phyloP scores from a whole-genome alignment of 2,888 invertebrate species.

The Oegoconia quadripuncta region DNA sequence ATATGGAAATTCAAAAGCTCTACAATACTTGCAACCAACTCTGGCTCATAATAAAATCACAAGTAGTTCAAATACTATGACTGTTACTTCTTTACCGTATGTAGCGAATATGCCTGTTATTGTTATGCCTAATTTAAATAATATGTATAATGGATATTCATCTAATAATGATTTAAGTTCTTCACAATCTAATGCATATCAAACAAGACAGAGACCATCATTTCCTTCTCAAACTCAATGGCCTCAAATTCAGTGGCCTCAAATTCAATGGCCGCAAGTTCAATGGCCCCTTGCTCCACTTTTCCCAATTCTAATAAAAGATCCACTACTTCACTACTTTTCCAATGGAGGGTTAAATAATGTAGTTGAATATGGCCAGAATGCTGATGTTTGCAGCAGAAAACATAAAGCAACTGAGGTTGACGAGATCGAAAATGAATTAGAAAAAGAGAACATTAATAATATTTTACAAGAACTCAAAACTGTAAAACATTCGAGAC shows the following conservation, averaged over 20 bases:
- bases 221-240: conserved; percentile 55
- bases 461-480: conserved; percentile 16
- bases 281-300: conserved; percentile 73
- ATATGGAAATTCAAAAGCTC: conserved; percentile 29
- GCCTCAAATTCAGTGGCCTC: conserved; percentile 76
- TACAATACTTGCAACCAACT: conserved; percentile 17
- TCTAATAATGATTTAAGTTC: conserved; percentile 30
- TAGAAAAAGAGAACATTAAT: conserved; percentile 14
- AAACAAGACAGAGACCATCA: conserved; percentile 45
- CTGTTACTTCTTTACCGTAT: conserved; percentile 37
- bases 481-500: conserved; percentile 30
- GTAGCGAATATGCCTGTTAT: conserved; percentile 53
- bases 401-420: conserved; percentile 45
- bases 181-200: conserved; percentile 32
- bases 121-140: conserved; percentile 39
- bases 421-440: conserved; percentile 8
- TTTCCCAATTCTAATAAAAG: conserved; percentile 79
- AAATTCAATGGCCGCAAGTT: too few relatives aligned
- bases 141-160: conserved; percentile 25
- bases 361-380: conserved; percentile 80
- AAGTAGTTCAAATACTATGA: conserved; percentile 16
- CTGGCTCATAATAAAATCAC: conserved; percentile 2
- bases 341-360: conserved; percentile 73
- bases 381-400: conserved; percentile 71
- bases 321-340: conserved; percentile 73